Evolutionary conservation across 1,140 invertebrate species (phyloP).

Genomic region (Calephelis virginiensis): DNA sequence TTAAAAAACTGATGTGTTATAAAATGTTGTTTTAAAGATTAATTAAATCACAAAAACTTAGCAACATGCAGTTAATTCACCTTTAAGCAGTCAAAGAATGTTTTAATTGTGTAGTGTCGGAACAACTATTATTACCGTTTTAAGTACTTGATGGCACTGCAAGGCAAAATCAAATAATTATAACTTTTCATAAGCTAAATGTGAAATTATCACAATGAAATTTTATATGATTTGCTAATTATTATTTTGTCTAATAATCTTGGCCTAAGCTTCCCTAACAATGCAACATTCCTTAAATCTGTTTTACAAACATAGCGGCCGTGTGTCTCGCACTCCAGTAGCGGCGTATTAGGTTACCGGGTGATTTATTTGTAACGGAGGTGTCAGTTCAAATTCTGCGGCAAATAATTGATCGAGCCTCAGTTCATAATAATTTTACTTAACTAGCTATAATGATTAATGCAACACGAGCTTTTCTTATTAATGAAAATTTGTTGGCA

Average conservation of each 20-base stretch:
- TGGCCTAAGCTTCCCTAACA: too few relatives aligned
- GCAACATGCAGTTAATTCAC: too few relatives aligned
- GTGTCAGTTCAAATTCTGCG: conserved; percentile 41
- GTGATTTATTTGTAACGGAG: conserved; percentile 46
- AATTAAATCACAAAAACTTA: too few relatives aligned
- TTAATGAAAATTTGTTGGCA: neutral
- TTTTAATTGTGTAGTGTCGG: neutral
- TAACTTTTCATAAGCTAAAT: neutral
- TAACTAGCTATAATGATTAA: conserved; percentile 50
- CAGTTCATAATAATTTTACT: conserved; percentile 54
- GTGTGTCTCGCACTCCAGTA: conserved; percentile 29
- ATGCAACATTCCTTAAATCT: neutral
- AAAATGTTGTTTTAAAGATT: too few relatives aligned
- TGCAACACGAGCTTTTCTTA: conserved; percentile 28
- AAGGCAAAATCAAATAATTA: neutral
- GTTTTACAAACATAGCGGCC: conserved; percentile 6
- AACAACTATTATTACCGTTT: neutral
- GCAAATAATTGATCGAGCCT: conserved; percentile 50
- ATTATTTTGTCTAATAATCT: too few relatives aligned
- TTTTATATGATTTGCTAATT: too few relatives aligned
- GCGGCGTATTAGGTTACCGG: conserved; percentile 30
- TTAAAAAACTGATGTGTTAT: too few relatives aligned
- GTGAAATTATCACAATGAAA: too few relatives aligned
- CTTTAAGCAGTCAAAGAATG: too few relatives aligned
- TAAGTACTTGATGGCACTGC: neutral